A percentile compares a stretch with the other conserved stretches of the same genome.
Evolutionary conservation across 2,888 invertebrate genomes (phyloP).

Genomic region (Eilema depressum): DNA sequence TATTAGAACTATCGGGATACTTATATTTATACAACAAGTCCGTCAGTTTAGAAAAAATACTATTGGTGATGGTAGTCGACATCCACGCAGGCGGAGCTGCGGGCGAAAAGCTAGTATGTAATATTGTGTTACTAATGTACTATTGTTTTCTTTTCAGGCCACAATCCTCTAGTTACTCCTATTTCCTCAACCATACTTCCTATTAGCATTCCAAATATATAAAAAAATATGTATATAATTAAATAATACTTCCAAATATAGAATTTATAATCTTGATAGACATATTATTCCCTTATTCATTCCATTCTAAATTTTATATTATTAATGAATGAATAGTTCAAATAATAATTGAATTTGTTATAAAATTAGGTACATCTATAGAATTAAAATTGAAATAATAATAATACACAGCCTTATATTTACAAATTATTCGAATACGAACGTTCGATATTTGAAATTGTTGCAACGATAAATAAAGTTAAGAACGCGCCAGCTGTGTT

Average conservation of each 20-base stretch:
- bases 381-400: constrained; percentile 10
- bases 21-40: no score
- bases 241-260: constrained; percentile 27
- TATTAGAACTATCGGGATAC: no score
- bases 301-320: constrained; percentile 48
- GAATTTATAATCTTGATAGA: constrained; percentile 2
- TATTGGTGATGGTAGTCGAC: no score
- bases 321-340: constrained; percentile 22
- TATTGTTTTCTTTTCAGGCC: constrained; percentile 43
- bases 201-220: constrained; percentile 46
- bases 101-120: no score
- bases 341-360: constrained; percentile 21
- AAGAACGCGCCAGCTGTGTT: constrained; percentile 6
- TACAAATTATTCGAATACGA: constrained; percentile 12
- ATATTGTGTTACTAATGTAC: not conserved
- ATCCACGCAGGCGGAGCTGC: no score
- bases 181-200: constrained; percentile 72
- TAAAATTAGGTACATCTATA: constrained; percentile 12
- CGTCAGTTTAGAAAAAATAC: no score
- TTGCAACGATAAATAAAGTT: constrained; percentile 12
- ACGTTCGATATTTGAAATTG: constrained; percentile 13
- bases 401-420: constrained; percentile 21
- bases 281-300: constrained; percentile 37
- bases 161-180: constrained; percentile 19
- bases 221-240: constrained; percentile 13